Evolutionary conservation across 2,113 vertebrate genomes (phyloP), one percentile per base, ranked within the genome.

Genomic region (Gambusia affinis): DNA sequence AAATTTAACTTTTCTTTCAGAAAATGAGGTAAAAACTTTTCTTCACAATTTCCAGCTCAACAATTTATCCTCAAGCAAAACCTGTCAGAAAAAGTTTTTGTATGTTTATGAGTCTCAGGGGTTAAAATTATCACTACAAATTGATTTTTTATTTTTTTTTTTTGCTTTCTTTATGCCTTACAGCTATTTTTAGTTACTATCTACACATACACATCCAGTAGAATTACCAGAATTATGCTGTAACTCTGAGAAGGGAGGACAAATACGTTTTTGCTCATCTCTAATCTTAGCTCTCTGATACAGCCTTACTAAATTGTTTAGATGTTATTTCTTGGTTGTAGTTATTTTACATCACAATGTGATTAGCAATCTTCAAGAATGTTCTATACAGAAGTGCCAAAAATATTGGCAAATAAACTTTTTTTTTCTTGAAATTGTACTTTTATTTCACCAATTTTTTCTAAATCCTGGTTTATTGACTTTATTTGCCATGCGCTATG

Each of bases 121-220:
- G 60, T 62, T 78, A 39, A 73, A 1, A 0, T 27, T 37, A 73
- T 84, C 85, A 86, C 88, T 89, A 87, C 85, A 80, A 39, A 61
- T 72, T 62, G 60, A 60, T 51, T 68, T 76, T 62, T 79, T 11
- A 37, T 8, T 28, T 64, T 12, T 62, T 30, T 12, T 27, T 27
- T 27, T 27, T 27, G 27, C 27, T 27, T 27, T 27, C 1, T 54
- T 15, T 28, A 39, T 57, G 35, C 66, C 33, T n/a, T 0, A 73
- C 31, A 5, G 74, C 47, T 22, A 62, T n/a, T 65, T 12, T 37
- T 65, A 12, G 35, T 22, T 22, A 35, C 10, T 22, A 33, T 64
- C 19, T 31, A 64, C 2, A 17, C 22, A 24, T 47, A 1, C 44
- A 19, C 2, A 57, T 57, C 51, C 51, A 57, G 22, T 57, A 57